Evolutionary conservation across 2,113 vertebrate species (phyloP).

Genomic region (Corapipo altera): DNA sequence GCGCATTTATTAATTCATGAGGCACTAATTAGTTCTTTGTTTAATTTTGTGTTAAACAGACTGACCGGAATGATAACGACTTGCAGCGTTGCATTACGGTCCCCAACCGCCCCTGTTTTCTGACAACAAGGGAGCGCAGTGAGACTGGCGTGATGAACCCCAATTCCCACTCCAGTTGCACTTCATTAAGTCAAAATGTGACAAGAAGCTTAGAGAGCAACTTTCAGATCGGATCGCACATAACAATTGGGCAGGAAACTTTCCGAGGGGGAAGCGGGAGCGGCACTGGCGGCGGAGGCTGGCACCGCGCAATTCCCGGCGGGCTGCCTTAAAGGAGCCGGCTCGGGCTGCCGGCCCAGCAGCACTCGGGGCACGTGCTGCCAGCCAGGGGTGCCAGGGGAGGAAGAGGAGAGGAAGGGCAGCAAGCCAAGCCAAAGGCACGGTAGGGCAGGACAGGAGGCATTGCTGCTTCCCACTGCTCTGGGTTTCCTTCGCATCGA

Average conservation of each 20-base stretch:
- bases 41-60: slow-evolving; percentile 99
- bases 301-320: not conserved
- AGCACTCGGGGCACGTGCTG: not conserved
- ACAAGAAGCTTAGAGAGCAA: slow-evolving; percentile 99
- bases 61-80: slow-evolving; percentile 99
- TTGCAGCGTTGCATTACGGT: slow-evolving; percentile 92
- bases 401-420: not conserved
- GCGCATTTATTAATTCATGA: slow-evolving; percentile 99
- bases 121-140: slow-evolving; percentile 97
- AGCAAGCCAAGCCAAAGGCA: not conserved
- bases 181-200: slow-evolving; percentile 99
- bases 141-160: slow-evolving; percentile 99
- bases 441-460: not conserved
- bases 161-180: slow-evolving; percentile 99
- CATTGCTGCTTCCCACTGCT: not conserved
- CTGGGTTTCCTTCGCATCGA: not conserved
- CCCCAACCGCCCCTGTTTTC: slow-evolving; percentile 99
- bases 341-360: not conserved
- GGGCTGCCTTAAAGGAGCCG: slow-evolving; percentile 46
- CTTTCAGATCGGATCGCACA: slow-evolving; percentile 99
- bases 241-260: slow-evolving; percentile 97
- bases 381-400: not conserved
- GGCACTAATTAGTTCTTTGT: slow-evolving; percentile 99
- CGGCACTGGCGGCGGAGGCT: slow-evolving; percentile 45
- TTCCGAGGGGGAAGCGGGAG: slow-evolving; percentile 75